Evolutionary conservation across 2,797 vertebrate genomes (phyloP).

Genomic region (Phoebastria nigripes): DNA sequence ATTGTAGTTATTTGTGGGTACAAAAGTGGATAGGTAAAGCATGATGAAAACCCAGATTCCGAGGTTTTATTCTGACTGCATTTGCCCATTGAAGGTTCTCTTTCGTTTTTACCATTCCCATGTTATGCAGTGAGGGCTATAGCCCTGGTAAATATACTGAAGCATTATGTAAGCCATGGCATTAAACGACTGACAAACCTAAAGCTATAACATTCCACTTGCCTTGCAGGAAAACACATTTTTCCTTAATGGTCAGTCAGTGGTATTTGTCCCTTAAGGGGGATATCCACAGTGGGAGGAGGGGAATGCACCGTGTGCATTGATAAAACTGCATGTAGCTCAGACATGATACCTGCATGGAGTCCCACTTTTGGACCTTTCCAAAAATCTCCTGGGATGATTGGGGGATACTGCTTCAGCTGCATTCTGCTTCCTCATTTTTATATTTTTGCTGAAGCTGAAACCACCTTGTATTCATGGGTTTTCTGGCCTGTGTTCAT

Average conservation of each 20-base stretch:
- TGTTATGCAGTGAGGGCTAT: fast-evolving
- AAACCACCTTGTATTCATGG: background rate
- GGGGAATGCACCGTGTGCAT: fast-evolving
- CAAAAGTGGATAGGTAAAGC: background rate
- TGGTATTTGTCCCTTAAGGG: background rate
- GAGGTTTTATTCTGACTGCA: background rate
- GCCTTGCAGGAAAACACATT: background rate
- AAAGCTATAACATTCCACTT: background rate
- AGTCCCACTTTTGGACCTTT: background rate
- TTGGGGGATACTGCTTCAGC: background rate
- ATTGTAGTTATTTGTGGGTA: background rate
- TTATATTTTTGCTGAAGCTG: background rate
- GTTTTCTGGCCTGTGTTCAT: background rate
- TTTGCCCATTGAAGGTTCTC: background rate
- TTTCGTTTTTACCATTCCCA: background rate
- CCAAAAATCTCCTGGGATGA: background rate
- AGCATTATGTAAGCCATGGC: background rate
- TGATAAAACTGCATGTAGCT: background rate
- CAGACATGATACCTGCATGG: background rate
- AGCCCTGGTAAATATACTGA: background rate
- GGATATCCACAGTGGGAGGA: background rate
- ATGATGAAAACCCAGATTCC: background rate
- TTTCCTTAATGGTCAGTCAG: background rate
- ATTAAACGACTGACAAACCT: background rate
- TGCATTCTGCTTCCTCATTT: background rate